Percentiles rank a stretch among this genome's conserved stretches.
Conservation (phyloP, 2,113 vertebrate species). For the Sebastes fasciatus region DNA sequence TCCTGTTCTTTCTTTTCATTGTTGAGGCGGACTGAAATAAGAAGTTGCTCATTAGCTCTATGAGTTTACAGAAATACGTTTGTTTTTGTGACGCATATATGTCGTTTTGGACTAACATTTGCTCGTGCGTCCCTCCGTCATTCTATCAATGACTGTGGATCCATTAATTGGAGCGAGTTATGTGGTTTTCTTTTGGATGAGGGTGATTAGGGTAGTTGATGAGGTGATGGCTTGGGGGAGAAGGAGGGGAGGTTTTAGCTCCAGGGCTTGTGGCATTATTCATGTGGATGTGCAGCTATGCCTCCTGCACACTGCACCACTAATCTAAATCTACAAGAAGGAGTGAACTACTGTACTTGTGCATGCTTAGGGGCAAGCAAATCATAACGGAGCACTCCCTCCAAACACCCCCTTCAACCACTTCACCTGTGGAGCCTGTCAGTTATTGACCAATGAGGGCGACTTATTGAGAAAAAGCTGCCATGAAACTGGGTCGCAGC, state of each 20-base stretch:
- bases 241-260: slow-evolving; percentile 52
- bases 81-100: slow-evolving; percentile 20
- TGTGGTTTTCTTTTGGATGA: slow-evolving; percentile 69
- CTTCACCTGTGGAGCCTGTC: slow-evolving; percentile 72
- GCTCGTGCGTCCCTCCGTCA: slow-evolving; percentile 38
- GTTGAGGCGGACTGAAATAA: slow-evolving; percentile 41
- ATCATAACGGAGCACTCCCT: slow-evolving; percentile 49
- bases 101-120: slow-evolving; percentile 37
- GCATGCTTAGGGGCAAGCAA: slow-evolving; percentile 42
- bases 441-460: slow-evolving; percentile 78
- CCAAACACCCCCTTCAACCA: slow-evolving; percentile 54
- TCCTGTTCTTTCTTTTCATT: slow-evolving; percentile 33
- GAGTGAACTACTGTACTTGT: slow-evolving; percentile 45
- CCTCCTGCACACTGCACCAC: slow-evolving; percentile 61
- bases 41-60: slow-evolving; percentile 48
- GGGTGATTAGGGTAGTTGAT: slow-evolving; percentile 77
- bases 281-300: slow-evolving; percentile 62
- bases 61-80: slow-evolving; percentile 32
- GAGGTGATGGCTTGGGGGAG: slow-evolving; percentile 62
- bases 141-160: slow-evolving; percentile 63
- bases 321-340: slow-evolving; percentile 61
- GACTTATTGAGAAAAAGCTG: slow-evolving; percentile 84
- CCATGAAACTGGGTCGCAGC: slow-evolving; percentile 82
- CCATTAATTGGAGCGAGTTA: slow-evolving; percentile 61
- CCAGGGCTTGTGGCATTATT: slow-evolving; percentile 61